Conservation (phyloP, 2,113 vertebrate genomes). For the Cheirogaleus medius region DNA sequence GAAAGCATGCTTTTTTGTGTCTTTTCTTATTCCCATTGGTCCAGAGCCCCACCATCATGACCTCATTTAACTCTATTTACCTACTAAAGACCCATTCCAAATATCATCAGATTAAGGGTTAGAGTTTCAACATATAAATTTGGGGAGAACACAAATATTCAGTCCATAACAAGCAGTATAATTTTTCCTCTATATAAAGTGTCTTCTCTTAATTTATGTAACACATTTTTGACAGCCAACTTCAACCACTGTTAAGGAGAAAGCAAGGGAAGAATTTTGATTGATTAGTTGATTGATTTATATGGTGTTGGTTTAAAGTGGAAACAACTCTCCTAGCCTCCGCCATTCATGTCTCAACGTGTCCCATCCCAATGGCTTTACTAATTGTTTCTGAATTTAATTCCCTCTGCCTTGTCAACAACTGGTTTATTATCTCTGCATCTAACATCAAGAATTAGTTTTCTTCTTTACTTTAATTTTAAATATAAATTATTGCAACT, state of each 20-base stretch:
- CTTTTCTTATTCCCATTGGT: not conserved
- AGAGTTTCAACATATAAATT: not conserved
- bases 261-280: not conserved
- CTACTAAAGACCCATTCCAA: not conserved
- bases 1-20: not conserved
- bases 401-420: not conserved
- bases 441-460: not conserved
- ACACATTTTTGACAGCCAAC: not conserved
- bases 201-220: not conserved
- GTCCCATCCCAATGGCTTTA: not conserved
- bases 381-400: not conserved
- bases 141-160: not conserved
- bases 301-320: not conserved
- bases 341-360: not conserved
- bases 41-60: not conserved
- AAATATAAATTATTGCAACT: not conserved
- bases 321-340: not conserved
- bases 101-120: not conserved
- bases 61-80: not conserved
- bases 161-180: not conserved
- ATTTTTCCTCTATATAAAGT: not conserved
- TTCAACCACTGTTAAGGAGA: not conserved
- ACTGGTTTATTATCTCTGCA: not conserved
- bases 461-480: slow-evolving; percentile 6
- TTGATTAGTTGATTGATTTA: not conserved